Evolutionary conservation across 2,797 vertebrate species (phyloP), one percentile per base, ranked within the genome.

Genomic region (Dendrocincla tyrannina): DNA sequence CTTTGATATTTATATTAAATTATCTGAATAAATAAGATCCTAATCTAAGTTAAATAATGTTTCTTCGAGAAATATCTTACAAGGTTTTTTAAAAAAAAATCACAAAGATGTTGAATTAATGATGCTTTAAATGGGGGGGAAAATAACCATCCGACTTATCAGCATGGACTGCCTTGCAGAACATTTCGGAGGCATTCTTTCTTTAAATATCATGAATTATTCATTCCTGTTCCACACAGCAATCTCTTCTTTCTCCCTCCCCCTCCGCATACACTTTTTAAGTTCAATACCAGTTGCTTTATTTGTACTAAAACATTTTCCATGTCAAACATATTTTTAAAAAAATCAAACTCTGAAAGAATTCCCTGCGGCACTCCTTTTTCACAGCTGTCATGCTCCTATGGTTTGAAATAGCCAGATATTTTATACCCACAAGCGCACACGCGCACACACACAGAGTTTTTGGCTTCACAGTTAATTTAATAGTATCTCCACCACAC

Each of bases 251-350:
- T 98, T 97, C 97, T 97, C 94, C 90, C 82, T 92, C 90, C 91
- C 91, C 90, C 91, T 88, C 68, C 4, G 3, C 85, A 89, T 76
- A 88, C 83, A 95, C 91, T 98, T 98, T 97, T 97, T 98, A 98
- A 98, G 98, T 98, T 99, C 98, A 98, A 98, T 99, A 99, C 98
- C 98, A 98, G 98, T 98, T 98, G 98, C 98, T 98, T 99, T 99
- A 99, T 99, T 99, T 99, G 98, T 98, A 99, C 98, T 98, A 99
- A 99, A 99, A 99, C 98, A 98, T 99, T 99, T 99, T 98, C 98
- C 96, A 97, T 98, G 99, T 99, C 98, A 99, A 99, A 99, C 98
- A 98, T 98, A 98, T 98, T 98, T 95, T 16, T 3, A 77, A 97
- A 98, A 97, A 98, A 98, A 98, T 97, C 98, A 98, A 98, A 98